phyloP scores from a whole-genome alignment of 2,888 invertebrate species.

The Sthenelais limicola region DNA sequence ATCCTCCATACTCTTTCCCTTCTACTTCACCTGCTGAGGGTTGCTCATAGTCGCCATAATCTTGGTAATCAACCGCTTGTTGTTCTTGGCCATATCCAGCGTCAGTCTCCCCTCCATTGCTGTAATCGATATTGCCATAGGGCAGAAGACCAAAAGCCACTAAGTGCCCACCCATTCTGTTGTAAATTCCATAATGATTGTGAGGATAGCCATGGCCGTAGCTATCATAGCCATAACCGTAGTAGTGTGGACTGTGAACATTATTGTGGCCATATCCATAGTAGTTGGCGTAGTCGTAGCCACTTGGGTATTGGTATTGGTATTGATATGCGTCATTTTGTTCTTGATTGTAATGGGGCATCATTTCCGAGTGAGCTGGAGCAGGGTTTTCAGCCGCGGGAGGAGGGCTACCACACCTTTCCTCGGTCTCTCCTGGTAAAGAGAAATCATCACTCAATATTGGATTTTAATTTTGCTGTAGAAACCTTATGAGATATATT shows the following conservation, averaged over 20 bases:
- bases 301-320: neutral
- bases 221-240: neutral
- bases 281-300: neutral
- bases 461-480: too few relatives aligned
- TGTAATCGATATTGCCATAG: too few relatives aligned
- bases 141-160: neutral
- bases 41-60: too few relatives aligned
- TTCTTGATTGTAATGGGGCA: neutral
- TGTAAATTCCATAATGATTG: neutral
- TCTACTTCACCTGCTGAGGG: too few relatives aligned
- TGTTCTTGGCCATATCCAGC: too few relatives aligned
- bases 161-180: neutral
- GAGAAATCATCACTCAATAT: neutral
- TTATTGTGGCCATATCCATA: neutral
- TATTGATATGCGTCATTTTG: neutral
- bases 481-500: too few relatives aligned
- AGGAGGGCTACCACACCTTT: slow-evolving; percentile 21
- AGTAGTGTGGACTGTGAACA: too few relatives aligned
- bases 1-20: too few relatives aligned
- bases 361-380: too few relatives aligned
- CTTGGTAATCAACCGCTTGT: too few relatives aligned
- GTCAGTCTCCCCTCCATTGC: too few relatives aligned
- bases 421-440: slow-evolving; percentile 15
- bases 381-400: neutral
- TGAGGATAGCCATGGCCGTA: neutral